Conservation (phyloP, 2,888 invertebrate species). For the Ypsolopha scabrella region DNA sequence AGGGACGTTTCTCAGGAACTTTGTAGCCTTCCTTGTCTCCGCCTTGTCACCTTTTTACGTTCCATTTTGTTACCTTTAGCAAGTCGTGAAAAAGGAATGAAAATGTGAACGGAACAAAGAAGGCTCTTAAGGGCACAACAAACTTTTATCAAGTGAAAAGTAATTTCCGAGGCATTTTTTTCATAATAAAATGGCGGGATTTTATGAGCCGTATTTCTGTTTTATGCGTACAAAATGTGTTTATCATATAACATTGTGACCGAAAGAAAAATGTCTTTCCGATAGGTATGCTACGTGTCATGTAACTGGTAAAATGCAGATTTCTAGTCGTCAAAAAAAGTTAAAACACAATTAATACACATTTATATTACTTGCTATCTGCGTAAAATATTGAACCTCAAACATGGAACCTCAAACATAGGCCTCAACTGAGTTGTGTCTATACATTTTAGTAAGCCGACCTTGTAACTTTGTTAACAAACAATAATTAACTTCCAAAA, state of each 20-base stretch:
- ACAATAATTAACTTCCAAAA: too few relatives aligned
- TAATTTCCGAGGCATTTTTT: conserved; percentile 26
- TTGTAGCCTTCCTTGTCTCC: not conserved
- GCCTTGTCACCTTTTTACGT: conserved; percentile 2
- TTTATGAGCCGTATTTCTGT: conserved; percentile 34
- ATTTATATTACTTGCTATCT: too few relatives aligned
- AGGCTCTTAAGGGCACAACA: conserved; percentile 15
- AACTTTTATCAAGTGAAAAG: conserved; percentile 41
- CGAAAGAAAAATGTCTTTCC: not conserved
- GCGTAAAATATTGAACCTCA: too few relatives aligned
- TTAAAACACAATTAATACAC: too few relatives aligned
- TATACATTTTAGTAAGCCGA: too few relatives aligned
- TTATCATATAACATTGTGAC: conserved; percentile 9
- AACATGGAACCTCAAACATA: too few relatives aligned
- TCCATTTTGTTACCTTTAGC: conserved; percentile 9
- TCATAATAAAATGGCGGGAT: conserved; percentile 28
- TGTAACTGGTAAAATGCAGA: too few relatives aligned
- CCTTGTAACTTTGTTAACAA: too few relatives aligned
- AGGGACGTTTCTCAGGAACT: not conserved
- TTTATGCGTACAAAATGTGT: conserved; percentile 26
- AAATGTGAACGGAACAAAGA: conserved; percentile 6
- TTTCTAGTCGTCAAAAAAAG: too few relatives aligned
- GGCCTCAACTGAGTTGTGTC: too few relatives aligned
- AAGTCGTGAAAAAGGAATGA: conserved; percentile 18
- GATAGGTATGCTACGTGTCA: too few relatives aligned